Evolutionary conservation across 1,140 invertebrate species (phyloP), one percentile per base, ranked within the genome.

Genomic region (Drosophila mauritiana): DNA sequence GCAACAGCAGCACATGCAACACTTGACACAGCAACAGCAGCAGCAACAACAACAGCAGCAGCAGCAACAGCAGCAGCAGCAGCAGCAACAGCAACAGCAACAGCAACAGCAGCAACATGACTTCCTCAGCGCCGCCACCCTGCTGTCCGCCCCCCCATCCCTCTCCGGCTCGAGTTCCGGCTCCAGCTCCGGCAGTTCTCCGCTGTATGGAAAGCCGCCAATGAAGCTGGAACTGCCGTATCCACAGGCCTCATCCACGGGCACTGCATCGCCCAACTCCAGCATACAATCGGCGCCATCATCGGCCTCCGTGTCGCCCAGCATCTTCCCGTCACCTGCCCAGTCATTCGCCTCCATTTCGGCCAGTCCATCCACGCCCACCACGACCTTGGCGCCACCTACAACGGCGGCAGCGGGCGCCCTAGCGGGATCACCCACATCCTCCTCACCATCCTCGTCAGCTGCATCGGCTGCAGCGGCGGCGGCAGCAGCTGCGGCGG

Each of bases 221-320:
- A 88, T 91, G 90, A 91, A 91, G 64, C 58, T 91, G 86, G 90
- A 91, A 73, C 84, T 91, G 67, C 86, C 88, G 67, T 92, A 92
- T 83, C 91, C 91, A 64, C 91, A 92, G 65, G 75, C 91, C 53
- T 92, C 91, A 37, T 92, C 91, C 25, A 92, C 91, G 10, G 91
- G 91, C 42, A 91, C 89, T n/a, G 89, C 78, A 15, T 92, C 91
- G 40, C 83, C 91, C 15, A 91, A 91, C 36, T 92, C 91, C 13
- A 92, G 89, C 63, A 76, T 89, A 54, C 90, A 89, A 15, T 91
- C 90, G 65, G 86, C 86, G 0, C 80, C 85, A 17, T 91, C 90
- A 7, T 92, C 91, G 17, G 86, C 91, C 27, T 91, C 90, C 17
- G 85, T 91, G 4, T 92, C 91, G 25, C 91, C 91, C 36, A 90